Base-by-base conservation (phyloP, 2,797 vertebrate species). In the Mareca strepera region DNA sequence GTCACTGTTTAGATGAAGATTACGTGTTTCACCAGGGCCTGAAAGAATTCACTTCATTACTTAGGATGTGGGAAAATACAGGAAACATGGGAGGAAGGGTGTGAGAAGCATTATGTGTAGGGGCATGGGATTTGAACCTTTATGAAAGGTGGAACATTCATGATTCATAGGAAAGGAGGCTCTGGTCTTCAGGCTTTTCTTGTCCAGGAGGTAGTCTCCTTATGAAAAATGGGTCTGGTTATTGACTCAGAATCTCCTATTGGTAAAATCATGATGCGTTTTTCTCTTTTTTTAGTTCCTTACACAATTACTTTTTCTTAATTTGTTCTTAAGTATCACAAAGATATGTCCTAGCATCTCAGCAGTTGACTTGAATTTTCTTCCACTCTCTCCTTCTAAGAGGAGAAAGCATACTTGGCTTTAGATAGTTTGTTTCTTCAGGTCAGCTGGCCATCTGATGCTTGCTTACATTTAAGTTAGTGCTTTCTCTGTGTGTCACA, bases 41-140 rank as follows among this genome's bases (percentile, higher is more conserved):
- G 58, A 68, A 77, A 83, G 35, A 83, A 56, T 43, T 72, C 17
- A 35, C 11, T 77, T 82, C 10, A 11, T 72, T 39, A 60, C n/a
- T 68, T 56, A 31, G 17, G 3, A 39, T 0, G 1, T 7, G 41
- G 6, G 17, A 75, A 56, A 52, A 35, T 26, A 14, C 23, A 80
- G 60, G 39, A 53, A 58, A 33, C 6, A 0, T 23, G 13, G 56
- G 66, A 92, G 52, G 39, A 74, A n/a, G 35, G 23, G 26, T 29
- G 39, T 17, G 37, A 3, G 0, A 0, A 2, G 0, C 43, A n/a
- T 23, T 21, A 2, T 14, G 8, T 68, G 11, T 20, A 55, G 59
- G 41, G n/a, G 56, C 17, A 2, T 22, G 26, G 44, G 29, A 85
- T 79, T 69, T 76, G 18, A 69, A 37, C 25, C 31, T 33, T 50